Conservation (phyloP, 2,113 vertebrate species). For the Tetrao urogallus region DNA sequence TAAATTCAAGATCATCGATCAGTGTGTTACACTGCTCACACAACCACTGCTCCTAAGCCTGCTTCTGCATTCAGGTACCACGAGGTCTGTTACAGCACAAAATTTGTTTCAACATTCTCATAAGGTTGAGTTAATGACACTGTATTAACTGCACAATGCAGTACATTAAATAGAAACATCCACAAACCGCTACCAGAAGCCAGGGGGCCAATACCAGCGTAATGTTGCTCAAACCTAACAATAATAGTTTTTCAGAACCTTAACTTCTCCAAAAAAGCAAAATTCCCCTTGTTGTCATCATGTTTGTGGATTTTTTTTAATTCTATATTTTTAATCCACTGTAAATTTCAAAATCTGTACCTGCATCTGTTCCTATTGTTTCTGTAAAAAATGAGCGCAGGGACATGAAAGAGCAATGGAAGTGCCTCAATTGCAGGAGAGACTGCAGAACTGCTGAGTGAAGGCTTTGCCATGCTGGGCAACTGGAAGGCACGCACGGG, state of each 20-base stretch:
- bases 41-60: neutral
- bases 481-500: neutral
- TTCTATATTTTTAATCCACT: neutral
- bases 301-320: too few species aligned
- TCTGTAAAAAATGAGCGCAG: neutral
- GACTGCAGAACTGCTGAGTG: neutral
- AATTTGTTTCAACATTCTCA: neutral
- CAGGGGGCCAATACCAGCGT: neutral
- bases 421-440: neutral
- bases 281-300: neutral
- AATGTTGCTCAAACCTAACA: rapidly evolving
- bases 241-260: neutral
- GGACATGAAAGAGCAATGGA: neutral
- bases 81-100: neutral
- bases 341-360: neutral
- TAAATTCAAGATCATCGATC: neutral
- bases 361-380: neutral
- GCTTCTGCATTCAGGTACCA: rapidly evolving
- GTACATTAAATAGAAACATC: neutral
- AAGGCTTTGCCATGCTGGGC: neutral
- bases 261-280: neutral
- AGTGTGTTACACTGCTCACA: neutral
- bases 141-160: neutral
- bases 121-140: neutral
- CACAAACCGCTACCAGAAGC: neutral